phyloP scores from a whole-genome alignment of 2,113 vertebrate genomes.

The Illadopsis cleaveri region DNA sequence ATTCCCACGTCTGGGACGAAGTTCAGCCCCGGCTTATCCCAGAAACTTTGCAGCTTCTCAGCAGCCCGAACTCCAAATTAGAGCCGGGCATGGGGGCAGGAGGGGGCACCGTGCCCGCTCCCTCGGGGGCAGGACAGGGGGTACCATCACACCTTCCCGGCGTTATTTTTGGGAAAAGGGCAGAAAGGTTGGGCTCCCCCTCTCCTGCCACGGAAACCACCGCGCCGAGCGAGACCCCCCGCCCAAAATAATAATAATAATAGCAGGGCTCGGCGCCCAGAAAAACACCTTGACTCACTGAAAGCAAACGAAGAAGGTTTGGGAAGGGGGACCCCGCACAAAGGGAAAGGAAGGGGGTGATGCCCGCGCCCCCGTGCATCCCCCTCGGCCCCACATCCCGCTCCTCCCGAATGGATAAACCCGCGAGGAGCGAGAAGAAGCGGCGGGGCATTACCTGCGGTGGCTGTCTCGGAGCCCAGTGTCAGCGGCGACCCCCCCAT shows the following conservation, averaged over 20 bases:
- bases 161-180: fast-evolving
- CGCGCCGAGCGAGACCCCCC: not conserved
- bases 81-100: not conserved
- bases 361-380: not conserved
- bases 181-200: not conserved
- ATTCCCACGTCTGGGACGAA: not conserved
- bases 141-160: fast-evolving
- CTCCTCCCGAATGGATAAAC: fast-evolving
- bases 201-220: not conserved
- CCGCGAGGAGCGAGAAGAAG: fast-evolving
- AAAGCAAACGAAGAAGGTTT: not conserved
- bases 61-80: fast-evolving
- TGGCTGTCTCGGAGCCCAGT: not conserved
- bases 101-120: not conserved
- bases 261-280: not conserved
- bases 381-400: not conserved
- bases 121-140: not conserved
- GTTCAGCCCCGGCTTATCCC: not conserved
- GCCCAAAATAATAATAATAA: fast-evolving
- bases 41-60: not conserved
- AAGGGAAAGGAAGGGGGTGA: not conserved
- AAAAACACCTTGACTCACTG: not conserved
- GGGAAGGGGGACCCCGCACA: not conserved
- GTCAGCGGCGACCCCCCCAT: not conserved
- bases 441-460: not conserved